Evolutionary conservation across 2,888 invertebrate genomes (phyloP), one percentile per base, ranked within the genome.

Genomic region (Chloroclystis v-ata): DNA sequence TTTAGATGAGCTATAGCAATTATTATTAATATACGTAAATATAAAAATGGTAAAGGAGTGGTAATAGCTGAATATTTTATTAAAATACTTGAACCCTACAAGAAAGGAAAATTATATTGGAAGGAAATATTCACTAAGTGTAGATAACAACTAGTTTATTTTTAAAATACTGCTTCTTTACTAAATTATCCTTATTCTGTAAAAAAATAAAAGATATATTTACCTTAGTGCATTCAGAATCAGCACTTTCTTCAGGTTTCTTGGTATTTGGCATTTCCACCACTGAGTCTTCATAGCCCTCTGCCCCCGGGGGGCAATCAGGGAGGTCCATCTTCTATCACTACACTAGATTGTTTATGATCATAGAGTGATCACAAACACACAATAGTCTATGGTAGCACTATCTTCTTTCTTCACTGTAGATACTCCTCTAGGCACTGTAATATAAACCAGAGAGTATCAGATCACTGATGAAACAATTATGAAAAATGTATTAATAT

Each of bases 321-420:
- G 86, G 85, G 20, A 87, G 77, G 8, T 87, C 87, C 87, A 87
- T 87, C 68, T 78, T 78, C 67, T 76, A 46, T 54, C 84, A 84
- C 85, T 80, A 83, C 84, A 86, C 84, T 83, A 69, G 67, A 62
- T 67, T 72, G 80, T 83, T 78, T 82, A 83, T 82, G 82, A 75
- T 74, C 79, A 70, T 52, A 61, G 69, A 66, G 65, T 61, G 69
- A 69, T 69, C 79, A 80, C 78, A 78, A 75, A 78, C 78, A 67
- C 67, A 72, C 69, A 60, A 67, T 66, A 60, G 62, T 39, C 9
- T 37, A 37, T 12, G 16, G 41, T 60, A 53, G 50, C 61, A 57
- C 57, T 56, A 52, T 66, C 70, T 75, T 75, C 69, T 59, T 20
- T 69, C 66, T 70, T 70, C 64, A 4, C 62, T 53, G 57, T 46